Percentiles rank a stretch among this genome's conserved stretches.
Conservation (phyloP, 2,113 vertebrate genomes). For the Loxodonta africana region DNA sequence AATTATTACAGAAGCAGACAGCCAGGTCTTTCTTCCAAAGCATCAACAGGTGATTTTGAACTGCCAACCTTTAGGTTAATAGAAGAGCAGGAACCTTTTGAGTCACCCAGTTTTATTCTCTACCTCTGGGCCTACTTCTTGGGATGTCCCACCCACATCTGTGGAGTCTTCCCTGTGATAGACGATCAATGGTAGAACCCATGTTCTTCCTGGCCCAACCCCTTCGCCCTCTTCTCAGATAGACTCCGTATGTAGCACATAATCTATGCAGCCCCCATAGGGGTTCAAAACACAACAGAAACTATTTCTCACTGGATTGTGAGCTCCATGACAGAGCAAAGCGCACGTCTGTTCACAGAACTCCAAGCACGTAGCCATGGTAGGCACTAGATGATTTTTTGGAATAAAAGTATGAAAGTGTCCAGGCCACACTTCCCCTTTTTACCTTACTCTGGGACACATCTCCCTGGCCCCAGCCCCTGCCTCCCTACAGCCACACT, state of each 20-base stretch:
- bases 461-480: rapidly evolving
- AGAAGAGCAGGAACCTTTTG: not conserved
- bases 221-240: not conserved
- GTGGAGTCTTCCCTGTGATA: not conserved
- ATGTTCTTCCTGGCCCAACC: not conserved
- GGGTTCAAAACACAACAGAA: not conserved
- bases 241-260: not conserved
- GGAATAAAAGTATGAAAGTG: not conserved
- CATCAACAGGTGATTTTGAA: not conserved
- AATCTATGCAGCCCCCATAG: rapidly evolving
- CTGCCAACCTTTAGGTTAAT: not conserved
- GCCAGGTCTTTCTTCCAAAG: not conserved
- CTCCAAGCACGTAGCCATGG: not conserved
- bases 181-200: not conserved
- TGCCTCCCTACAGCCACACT: not conserved
- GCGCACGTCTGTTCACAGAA: not conserved
- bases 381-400: not conserved
- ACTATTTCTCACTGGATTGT: too few species aligned
- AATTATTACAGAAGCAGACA: not conserved
- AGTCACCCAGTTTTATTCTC: not conserved
- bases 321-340: not conserved
- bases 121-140: not conserved
- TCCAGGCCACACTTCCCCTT: not conserved
- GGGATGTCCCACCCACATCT: too few species aligned
- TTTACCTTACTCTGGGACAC: not conserved